Evolutionary conservation across 2,113 vertebrate genomes (phyloP).

Genomic region (Tricholaema leucomelas): DNA sequence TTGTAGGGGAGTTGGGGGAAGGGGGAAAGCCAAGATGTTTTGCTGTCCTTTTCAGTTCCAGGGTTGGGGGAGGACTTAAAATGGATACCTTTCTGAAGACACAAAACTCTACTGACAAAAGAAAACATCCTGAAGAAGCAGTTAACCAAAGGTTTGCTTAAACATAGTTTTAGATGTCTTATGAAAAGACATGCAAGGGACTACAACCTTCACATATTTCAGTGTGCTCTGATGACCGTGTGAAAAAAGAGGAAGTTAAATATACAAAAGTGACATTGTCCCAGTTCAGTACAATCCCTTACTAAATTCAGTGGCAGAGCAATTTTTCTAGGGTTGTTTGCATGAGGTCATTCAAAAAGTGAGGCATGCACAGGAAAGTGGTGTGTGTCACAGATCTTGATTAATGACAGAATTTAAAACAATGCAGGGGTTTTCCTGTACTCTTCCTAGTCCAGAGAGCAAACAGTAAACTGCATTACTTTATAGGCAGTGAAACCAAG

Average conservation of each 20-base stretch:
- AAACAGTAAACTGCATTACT: slow-evolving; percentile 20
- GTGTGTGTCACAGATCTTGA: slow-evolving; percentile 18
- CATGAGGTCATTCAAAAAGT: slow-evolving; percentile 29
- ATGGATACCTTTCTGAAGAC: not conserved
- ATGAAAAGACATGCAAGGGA: not conserved
- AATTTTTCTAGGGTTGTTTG: slow-evolving; percentile 13
- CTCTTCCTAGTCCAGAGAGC: not conserved
- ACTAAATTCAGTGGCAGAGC: not conserved
- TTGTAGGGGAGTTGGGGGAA: rapidly evolving
- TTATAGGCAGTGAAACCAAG: slow-evolving; percentile 1
- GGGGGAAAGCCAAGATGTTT: not conserved
- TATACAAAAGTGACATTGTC: slow-evolving; percentile 16
- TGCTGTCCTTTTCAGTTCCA: not conserved
- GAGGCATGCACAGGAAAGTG: not conserved
- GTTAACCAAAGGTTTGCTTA: not conserved
- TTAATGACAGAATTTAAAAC: slow-evolving; percentile 50
- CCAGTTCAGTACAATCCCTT: not conserved
- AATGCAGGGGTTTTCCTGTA: slow-evolving; percentile 34
- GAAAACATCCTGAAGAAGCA: not conserved
- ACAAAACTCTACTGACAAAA: not conserved
- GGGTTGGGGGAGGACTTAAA: not conserved
- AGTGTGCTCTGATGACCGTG: not conserved
- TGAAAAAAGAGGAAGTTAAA: not conserved
- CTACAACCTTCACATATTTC: not conserved
- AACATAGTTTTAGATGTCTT: not conserved